Evolutionary conservation across 2,797 vertebrate species (phyloP), one percentile per base, ranked within the genome.

Genomic region (Spinus olivaceus): DNA sequence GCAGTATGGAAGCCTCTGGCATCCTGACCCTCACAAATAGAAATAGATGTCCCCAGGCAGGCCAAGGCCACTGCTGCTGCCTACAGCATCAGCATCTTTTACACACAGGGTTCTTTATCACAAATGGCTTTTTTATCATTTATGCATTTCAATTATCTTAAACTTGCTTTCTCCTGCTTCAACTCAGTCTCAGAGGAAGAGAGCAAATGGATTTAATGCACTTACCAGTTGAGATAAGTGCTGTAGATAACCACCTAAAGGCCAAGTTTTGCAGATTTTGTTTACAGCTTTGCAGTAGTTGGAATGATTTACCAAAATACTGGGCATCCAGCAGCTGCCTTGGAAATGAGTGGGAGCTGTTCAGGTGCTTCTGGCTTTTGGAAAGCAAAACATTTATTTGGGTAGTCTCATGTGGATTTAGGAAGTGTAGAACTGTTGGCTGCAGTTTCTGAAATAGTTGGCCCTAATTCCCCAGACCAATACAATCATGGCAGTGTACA

Each of bases 31-130:
- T 79, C 4, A 3, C 69, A 95, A 79, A 70, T 12, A 61, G 69
- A 88, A 87, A 67, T 78, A 86, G 73, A 92, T 79, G 67, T 91
- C 80, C 56, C 63, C 37, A 63, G 80, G 84, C 90, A 90, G 49
- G 35, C 41, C 46, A 30, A 91, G 28, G 51, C 56, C 67, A 59
- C 50, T 86, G 44, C 71, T 61, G 30, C 22, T 93, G 33, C 64
- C 60, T 69, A 17, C 46, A 81, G 54, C 71, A 90, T 71, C 90
- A 90, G 65, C 86, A 49, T 51, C 86, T 84, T 91, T 90, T 87
- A 64, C 41, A 56, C 24, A 15, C 33, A 33, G 14, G 8, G 14
- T 64, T 67, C 67, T 88, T 92, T 69, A 76, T 74, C 67, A 71
- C 46, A 80, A 93, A 78, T 70, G 42, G 24, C 28, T 85, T 86